Conservation (phyloP, 30 jellyfish, hydroid and myxozoan species). For the Aurelia aurita complex sp. Pacific region DNA sequence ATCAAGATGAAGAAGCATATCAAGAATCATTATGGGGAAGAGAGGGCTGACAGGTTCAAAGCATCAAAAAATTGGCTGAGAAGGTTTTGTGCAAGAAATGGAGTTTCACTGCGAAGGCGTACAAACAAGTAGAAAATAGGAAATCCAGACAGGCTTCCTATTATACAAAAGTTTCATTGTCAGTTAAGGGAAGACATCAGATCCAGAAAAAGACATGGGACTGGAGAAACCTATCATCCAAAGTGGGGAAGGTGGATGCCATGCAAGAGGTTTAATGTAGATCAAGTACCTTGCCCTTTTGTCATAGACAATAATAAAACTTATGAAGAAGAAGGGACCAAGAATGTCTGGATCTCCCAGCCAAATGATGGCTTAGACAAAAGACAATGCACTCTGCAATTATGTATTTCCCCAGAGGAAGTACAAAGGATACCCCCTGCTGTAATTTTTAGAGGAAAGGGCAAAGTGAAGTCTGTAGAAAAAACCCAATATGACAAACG, state of each 20-base stretch:
- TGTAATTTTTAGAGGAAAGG: constrained; percentile 35
- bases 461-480: constrained; percentile 1
- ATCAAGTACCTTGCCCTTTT: constrained; percentile 58
- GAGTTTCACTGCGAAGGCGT: constrained; percentile 35
- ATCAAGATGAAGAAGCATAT: not conserved
- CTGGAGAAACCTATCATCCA: constrained; percentile 2
- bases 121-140: constrained; percentile 56
- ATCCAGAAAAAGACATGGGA: constrained; percentile 11
- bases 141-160: constrained; percentile 48
- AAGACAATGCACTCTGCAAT: constrained; percentile 41
- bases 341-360: constrained; percentile 51
- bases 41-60: constrained; percentile 44
- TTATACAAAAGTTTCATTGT: constrained; percentile 28
- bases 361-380: constrained; percentile 47
- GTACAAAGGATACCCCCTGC: constrained; percentile 27
- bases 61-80: constrained; percentile 44
- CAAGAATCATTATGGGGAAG: constrained; percentile 29
- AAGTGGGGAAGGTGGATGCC: constrained; percentile 34
- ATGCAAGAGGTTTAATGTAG: constrained; percentile 26
- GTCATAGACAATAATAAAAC: constrained; percentile 15
- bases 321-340: constrained; percentile 46
- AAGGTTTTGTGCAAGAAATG: constrained; percentile 23
- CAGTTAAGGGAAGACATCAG: constrained; percentile 47
- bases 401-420: constrained; percentile 41
- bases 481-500: constrained; percentile 19